Percentiles rank a stretch among this genome's conserved stretches.
phyloP scores from a whole-genome alignment of 1,140 invertebrate genomes.

The Phymorhynchus buccinoides region DNA sequence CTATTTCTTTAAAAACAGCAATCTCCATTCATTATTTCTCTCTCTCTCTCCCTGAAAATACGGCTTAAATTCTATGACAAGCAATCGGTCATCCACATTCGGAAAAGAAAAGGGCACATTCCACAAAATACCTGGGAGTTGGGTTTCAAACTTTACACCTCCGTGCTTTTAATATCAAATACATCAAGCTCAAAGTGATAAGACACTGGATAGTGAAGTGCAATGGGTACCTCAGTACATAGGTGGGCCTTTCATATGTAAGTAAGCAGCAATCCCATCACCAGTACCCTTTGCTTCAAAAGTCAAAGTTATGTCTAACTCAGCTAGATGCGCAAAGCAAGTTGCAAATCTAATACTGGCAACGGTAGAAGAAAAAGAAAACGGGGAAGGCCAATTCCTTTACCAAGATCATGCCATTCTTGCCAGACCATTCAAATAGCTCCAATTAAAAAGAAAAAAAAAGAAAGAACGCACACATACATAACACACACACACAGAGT shows the following conservation, averaged over 20 bases:
- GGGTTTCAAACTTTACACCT: background rate
- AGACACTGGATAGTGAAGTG: constrained; percentile 25
- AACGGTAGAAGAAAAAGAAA: background rate
- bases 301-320: constrained; percentile 31
- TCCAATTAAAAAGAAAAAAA: no score
- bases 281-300: background rate
- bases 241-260: background rate
- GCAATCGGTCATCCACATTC: constrained; percentile 28
- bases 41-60: background rate
- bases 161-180: constrained; percentile 34
- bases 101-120: constrained; percentile 30
- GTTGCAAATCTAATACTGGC: constrained; percentile 25
- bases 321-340: constrained; percentile 25
- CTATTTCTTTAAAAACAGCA: no score
- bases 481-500: no score
- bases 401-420: constrained; percentile 32
- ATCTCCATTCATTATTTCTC: background rate
- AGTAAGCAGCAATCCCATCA: constrained; percentile 27
- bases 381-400: background rate
- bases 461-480: background rate
- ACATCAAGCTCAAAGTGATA: constrained; percentile 29
- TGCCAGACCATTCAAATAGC: constrained; percentile 28
- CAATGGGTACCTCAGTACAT: constrained; percentile 1
- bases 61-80: background rate
- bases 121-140: constrained; percentile 14